These are phyloP conservation scores for Salminus brasiliensis DNA, from an alignment of 2,113 vertebrate species.

Conservation along the genomic window DNA sequence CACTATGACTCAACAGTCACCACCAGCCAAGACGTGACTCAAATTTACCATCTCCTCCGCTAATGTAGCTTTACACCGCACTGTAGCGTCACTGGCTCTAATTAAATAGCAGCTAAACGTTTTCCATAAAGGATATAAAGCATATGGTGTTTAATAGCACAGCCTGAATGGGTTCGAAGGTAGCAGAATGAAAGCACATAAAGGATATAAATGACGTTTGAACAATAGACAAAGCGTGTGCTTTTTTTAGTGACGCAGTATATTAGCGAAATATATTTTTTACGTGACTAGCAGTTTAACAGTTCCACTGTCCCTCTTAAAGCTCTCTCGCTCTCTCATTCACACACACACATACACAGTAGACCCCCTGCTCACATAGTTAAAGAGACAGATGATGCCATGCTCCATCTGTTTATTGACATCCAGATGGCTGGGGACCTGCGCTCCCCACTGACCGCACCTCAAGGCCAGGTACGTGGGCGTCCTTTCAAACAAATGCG, in stretches of 20 bases:
- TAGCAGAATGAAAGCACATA: background rate
- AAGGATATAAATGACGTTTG: background rate
- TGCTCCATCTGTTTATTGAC: slow-evolving; percentile 47
- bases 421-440: slow-evolving; percentile 45
- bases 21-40: slow-evolving; percentile 16
- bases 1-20: slow-evolving; percentile 39
- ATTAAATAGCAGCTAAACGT: slow-evolving; percentile 6
- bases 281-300: background rate
- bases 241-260: background rate
- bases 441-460: slow-evolving; percentile 28
- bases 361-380: slow-evolving; percentile 27
- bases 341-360: background rate
- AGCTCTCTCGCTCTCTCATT: background rate
- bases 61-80: background rate
- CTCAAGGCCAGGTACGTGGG: slow-evolving; percentile 36
- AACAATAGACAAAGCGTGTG: background rate
- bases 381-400: slow-evolving; percentile 40
- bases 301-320: background rate
- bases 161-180: background rate
- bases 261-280: background rate
- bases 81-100: background rate
- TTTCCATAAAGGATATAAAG: background rate
- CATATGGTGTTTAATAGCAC: slow-evolving; percentile 12
- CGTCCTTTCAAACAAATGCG: slow-evolving; percentile 25
- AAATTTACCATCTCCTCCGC: slow-evolving; percentile 12